These are phyloP conservation scores for Chionis minor DNA, from an alignment of 2,113 vertebrate genomes.

Conservation along the genomic window DNA sequence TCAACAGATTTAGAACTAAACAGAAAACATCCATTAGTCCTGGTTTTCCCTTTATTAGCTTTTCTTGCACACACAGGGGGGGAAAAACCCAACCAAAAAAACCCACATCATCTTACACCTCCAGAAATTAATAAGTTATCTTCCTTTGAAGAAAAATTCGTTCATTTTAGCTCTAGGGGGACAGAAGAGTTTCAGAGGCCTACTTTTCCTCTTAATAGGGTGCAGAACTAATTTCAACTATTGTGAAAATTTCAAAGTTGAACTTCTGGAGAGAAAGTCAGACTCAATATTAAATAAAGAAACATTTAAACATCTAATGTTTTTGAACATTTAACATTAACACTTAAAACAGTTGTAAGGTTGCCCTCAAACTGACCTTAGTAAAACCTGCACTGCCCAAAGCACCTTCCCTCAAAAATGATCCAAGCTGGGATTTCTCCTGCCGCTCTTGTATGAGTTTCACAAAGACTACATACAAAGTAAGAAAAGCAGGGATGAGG, in stretches of 20 bases:
- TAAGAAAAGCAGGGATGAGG: not conserved
- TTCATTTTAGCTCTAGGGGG: not conserved
- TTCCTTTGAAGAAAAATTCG: not conserved
- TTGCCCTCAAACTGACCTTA: not conserved
- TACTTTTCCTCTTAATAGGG: not conserved
- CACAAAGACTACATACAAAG: not conserved
- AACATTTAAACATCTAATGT: not conserved
- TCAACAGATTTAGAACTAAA: not conserved
- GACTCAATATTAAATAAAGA: not conserved
- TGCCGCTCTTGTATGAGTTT: not conserved
- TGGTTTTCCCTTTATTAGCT: not conserved
- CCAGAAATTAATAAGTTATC: not conserved
- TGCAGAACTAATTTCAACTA: not conserved
- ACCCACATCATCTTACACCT: not conserved
- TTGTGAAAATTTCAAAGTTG: not conserved
- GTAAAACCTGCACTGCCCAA: not conserved
- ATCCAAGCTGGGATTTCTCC: slow-evolving; percentile 1
- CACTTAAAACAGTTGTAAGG: not conserved
- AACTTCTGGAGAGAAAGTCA: slow-evolving; percentile 7
- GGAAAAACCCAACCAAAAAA: not conserved
- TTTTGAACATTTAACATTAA: not conserved
- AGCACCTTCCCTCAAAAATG: not conserved
- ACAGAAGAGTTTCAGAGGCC: not conserved
- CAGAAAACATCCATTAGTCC: not conserved
- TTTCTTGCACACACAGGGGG: fast-evolving